Evolutionary conservation across 2,797 vertebrate genomes (phyloP), one percentile per base, ranked within the genome.

Genomic region (Pitangus sulphuratus): DNA sequence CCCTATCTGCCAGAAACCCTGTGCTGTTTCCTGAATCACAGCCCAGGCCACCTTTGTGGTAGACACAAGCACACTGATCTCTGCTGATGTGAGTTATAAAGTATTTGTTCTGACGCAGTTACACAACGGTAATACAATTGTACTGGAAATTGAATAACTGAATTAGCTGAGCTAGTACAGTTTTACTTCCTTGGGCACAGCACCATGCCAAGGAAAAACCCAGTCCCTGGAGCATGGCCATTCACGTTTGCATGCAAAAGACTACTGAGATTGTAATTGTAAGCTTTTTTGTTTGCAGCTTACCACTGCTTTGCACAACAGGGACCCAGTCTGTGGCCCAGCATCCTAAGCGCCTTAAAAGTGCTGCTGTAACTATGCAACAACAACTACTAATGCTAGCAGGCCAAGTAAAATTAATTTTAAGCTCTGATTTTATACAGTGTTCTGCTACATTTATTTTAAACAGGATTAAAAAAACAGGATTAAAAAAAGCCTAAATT

Each of bases 91-190:
- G 69, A 6, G 3, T 82, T 83, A 74, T n/a, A 68, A 79, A 89
- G 92, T 87, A 69, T 70, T 88, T 0, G 0, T 56, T 62, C 89
- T 85, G 89, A 93, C 89, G 89, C 81, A 82, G 58, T 87, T 87
- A 74, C 19, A 77, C 60, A 45, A 58, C 0, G 5, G 31, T 95
- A 97, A 93, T 89, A 30, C 31, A 56, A 91, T 93, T 94, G 81
- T 47, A 39, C 44, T 87, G 91, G 75, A 95, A 97, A 93, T 56
- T 61, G 50, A 84, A 61, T 92, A 92, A 93, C 31, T 70, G 75
- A 84, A 92, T 93, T 94, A 93, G 56, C 74, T 62, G 78, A 92
- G 56, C 62, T 76, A 61, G 70, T 66, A 66, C 12, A 48, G 33
- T 70, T 84, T 82, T 51, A 71, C 68, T 82, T 82, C 66, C 82